These are phyloP conservation scores for Amia ocellicauda DNA, from an alignment of 2,113 vertebrate genomes.

Conservation along the genomic window DNA sequence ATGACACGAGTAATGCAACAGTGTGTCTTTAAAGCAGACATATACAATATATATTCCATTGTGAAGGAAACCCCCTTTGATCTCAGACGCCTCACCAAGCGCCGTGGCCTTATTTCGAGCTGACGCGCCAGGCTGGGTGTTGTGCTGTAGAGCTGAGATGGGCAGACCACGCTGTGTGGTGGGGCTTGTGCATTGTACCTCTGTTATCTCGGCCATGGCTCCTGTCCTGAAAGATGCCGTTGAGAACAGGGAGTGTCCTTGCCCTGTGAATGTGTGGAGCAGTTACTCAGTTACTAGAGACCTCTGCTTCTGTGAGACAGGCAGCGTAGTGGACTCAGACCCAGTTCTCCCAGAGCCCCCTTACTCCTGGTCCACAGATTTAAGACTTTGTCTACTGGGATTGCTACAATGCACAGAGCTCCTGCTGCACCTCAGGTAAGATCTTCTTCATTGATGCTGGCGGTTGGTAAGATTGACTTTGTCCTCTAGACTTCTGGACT, in stretches of 20 bases:
- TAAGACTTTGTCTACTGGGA: neutral
- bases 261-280: conserved; percentile 10
- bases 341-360: neutral
- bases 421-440: neutral
- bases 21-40: too few species aligned
- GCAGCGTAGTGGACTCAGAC: too few species aligned
- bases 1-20: too few species aligned
- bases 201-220: neutral
- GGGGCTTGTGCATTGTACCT: neutral
- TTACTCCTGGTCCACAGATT: neutral
- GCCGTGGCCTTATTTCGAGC: too few species aligned
- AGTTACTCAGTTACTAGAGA: neutral
- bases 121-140: too few species aligned
- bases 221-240: conserved; percentile 19
- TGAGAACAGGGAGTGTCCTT: conserved; percentile 22
- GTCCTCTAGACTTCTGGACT: too few species aligned
- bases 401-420: neutral
- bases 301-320: neutral
- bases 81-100: too few species aligned
- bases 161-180: neutral
- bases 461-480: too few species aligned
- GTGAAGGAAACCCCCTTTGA: too few species aligned
- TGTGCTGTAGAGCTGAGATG: neutral
- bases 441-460: neutral
- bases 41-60: too few species aligned